Evolutionary conservation across 2,113 vertebrate species (phyloP).

Genomic region (Malurus alboscapulatus): DNA sequence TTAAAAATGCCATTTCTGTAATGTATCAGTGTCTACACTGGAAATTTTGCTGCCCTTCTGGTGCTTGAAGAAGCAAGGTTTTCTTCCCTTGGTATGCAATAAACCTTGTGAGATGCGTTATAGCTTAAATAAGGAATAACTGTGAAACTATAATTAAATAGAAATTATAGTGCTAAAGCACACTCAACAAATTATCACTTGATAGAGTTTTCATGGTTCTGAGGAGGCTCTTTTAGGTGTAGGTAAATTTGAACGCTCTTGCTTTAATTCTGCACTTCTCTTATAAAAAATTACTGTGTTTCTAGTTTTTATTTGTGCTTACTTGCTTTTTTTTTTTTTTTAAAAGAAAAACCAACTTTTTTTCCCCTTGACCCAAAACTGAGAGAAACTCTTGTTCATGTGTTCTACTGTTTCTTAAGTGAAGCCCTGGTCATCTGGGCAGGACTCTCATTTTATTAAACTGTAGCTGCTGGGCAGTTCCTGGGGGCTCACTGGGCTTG

Average conservation of each 20-base stretch:
- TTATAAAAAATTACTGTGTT: neutral
- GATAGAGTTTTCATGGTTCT: neutral
- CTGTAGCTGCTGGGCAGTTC: neutral
- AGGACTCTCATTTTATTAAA: neutral
- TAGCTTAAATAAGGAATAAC: slow-evolving; percentile 8
- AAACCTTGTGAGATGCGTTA: neutral
- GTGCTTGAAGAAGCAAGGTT: neutral
- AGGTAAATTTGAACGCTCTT: slow-evolving; percentile 25
- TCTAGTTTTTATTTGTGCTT: neutral
- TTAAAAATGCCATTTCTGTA: slow-evolving; percentile 16
- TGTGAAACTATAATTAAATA: slow-evolving; percentile 41
- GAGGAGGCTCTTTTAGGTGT: slow-evolving; percentile 8
- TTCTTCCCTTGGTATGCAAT: neutral
- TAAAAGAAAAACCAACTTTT: no score
- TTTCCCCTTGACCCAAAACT: neutral
- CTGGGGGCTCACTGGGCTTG: neutral
- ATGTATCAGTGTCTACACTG: neutral
- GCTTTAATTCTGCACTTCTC: neutral
- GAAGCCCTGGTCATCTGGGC: neutral
- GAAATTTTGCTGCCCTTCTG: slow-evolving; percentile 2
- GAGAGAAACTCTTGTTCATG: neutral
- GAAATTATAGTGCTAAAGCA: slow-evolving; percentile 1
- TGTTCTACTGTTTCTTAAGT: neutral
- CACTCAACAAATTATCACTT: slow-evolving; percentile 2
- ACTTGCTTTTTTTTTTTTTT: neutral